Base-by-base conservation (phyloP, 2,888 invertebrate species). In the Caenorhabditis panamensis region DNA sequence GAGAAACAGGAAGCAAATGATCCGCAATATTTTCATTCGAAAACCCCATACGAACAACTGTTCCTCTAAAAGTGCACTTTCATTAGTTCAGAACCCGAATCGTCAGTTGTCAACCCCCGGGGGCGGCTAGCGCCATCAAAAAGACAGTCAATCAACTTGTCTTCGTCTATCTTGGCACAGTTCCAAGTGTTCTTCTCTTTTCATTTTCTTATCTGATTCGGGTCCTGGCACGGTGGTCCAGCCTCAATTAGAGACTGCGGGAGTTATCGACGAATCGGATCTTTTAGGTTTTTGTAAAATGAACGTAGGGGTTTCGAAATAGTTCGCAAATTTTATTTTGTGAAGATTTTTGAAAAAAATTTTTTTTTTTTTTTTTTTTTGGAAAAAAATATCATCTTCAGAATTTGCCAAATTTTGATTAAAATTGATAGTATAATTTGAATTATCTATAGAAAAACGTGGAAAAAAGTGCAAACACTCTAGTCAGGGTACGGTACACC, bases 181-280 rank as follows among this genome's bases (percentile, higher is more conserved):
- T 72, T 72, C 72, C 72, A 72, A 72, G 22, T 63, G 62, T 49
- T 49, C 58, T 64, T 72, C 71, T 36, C 44, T n/a, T n/a, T n/a
- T n/a, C n/a, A n/a, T n/a, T 64, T 22, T 58, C 59, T 73, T 64
- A 64, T 66, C 66, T 73, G 41, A 73, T 73, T 22, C 26, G 61
- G 54, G 4, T 58, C 72, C 72, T 63, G 72, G 72, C 72, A 72
- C 72, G 72, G 64, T 72, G 64, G 58, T 44, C 72, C 53, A 22
- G 63, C 58, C 72, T 63, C 72, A 64, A 72, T 72, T 72, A 72
- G 64, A 56, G n/a, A n/a, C n/a, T n/a, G n/a, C n/a, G 26, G 20
- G 54, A 71, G 71, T 71, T 62, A 62, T 62, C 71, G 26, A 24
- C 22, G 11, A 53, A 49, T 69, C 69, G 69, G 69, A 69, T 61